Evolutionary conservation across 1,140 invertebrate species (phyloP), one percentile per base, ranked within the genome.

Genomic region (Drosophila serrata): DNA sequence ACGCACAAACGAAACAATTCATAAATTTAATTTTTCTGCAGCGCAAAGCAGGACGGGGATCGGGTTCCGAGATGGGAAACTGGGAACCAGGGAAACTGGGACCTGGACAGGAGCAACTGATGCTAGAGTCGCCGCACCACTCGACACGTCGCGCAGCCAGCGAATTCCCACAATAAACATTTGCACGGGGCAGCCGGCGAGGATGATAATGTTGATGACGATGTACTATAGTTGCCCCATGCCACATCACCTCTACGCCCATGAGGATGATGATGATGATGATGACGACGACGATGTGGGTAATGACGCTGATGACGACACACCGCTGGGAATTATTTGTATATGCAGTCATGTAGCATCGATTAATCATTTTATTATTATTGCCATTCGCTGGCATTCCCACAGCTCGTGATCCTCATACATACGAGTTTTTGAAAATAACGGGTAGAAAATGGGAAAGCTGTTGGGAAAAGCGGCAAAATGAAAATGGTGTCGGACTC

Each of bases 301-400:
- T 88, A 80, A 88, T 84, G 84, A 81, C 80, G 73, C 68, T 84
- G 77, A 80, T 85, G 81, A 81, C 67, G 67, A 85, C 77, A 85
- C 73, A 84, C 81, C 85, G 75, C 64, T 81, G 85, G 85, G 85
- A 90, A 90, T 90, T 90, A 88, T 90, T 88, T 84, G 85, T 87
- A 81, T 87, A 87, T 87, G 81, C 85, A 84, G 85, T 90, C 85
- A 90, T 90, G 85, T 90, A 90, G 86, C 85, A 90, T 90, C 85
- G 85, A 90, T 90, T 90, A 90, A 90, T 90, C 85, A 90, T 90
- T 90, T 90, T 90, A 90, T 90, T 88, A 90, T 90, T 90, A 69
- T 77, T 78, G 79, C 80, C 84, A 80, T 88, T 84, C 76, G 80
- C 53, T 80, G 79, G 77, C 72, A 60, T 84, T 90, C 85, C 85